phyloP scores from a whole-genome alignment of 2,113 vertebrate genomes.

The Pseudopodoces humilis region DNA sequence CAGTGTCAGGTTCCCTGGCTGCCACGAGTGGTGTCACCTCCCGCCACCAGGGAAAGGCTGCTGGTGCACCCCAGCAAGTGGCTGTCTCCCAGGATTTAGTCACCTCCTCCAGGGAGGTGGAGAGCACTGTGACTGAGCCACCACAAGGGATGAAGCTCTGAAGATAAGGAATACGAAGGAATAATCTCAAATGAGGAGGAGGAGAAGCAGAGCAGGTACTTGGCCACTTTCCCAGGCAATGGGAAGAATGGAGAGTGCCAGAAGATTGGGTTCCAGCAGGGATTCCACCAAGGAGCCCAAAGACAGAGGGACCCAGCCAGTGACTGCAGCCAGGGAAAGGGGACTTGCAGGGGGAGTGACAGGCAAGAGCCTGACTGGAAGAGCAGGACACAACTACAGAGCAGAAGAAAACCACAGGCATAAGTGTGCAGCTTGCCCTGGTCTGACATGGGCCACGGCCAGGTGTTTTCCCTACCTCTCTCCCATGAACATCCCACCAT shows the following conservation, averaged over 20 bases:
- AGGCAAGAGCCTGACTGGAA: not conserved
- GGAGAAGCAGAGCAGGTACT: not conserved
- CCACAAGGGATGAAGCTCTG: not conserved
- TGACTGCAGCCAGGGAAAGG: rapidly evolving
- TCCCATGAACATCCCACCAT: rapidly evolving
- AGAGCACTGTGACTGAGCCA: not conserved
- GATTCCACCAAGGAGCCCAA: not conserved
- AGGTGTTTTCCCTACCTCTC: not conserved
- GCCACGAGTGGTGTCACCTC: not conserved
- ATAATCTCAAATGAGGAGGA: not conserved
- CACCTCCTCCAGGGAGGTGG: not conserved
- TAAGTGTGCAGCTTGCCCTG: not conserved
- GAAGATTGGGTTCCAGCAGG: not conserved
- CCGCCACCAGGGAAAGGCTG: not conserved
- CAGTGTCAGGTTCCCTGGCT: not conserved
- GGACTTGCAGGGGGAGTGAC: rapidly evolving
- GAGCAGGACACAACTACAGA: not conserved
- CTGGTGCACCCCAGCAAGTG: rapidly evolving
- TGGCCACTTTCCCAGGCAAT: not conserved
- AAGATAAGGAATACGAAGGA: not conserved
- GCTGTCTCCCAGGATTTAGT: not conserved
- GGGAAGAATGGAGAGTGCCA: not conserved
- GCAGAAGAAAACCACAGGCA: not conserved
- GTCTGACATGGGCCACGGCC: rapidly evolving
- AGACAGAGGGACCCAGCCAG: not conserved